Evolutionary conservation across 2,888 invertebrate species (phyloP).

Genomic region (Girardia tigrina): DNA sequence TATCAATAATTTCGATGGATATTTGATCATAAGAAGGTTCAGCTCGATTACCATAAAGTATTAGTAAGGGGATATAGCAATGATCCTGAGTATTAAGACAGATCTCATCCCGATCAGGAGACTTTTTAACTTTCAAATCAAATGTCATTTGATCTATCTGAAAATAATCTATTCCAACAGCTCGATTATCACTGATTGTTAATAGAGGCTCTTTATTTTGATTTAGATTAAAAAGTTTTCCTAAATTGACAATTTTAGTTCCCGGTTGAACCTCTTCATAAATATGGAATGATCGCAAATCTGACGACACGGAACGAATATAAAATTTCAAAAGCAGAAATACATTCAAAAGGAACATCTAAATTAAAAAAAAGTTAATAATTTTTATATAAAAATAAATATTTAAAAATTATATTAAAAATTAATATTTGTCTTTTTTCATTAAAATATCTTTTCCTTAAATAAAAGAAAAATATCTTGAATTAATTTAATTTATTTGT

Average conservation of each 20-base stretch:
- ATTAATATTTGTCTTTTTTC: no score
- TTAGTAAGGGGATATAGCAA: constrained; percentile 10
- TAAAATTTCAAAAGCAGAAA: background rate
- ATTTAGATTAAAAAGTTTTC: constrained; percentile 16
- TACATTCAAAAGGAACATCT: background rate
- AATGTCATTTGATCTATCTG: background rate
- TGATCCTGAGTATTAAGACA: constrained; percentile 25
- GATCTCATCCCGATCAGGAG: constrained; percentile 29
- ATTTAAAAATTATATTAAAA: no score
- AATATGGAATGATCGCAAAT: background rate
- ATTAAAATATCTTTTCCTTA: no score
- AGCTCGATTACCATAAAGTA: constrained; percentile 9
- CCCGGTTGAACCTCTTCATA: background rate
- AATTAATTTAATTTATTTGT: no score
- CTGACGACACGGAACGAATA: background rate
- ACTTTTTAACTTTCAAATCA: constrained; percentile 18
- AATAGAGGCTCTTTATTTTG: background rate
- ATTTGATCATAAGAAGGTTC: constrained; percentile 8
- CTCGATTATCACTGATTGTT: constrained; percentile 21
- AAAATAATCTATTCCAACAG: constrained; percentile 26
- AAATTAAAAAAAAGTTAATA: no score
- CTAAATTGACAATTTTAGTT: constrained; percentile 26
- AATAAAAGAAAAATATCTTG: no score
- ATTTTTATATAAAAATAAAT: no score
- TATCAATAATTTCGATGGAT: constrained; percentile 14